Base-by-base conservation (phyloP, 2,113 vertebrate genomes). In the Calidris pugnax region DNA sequence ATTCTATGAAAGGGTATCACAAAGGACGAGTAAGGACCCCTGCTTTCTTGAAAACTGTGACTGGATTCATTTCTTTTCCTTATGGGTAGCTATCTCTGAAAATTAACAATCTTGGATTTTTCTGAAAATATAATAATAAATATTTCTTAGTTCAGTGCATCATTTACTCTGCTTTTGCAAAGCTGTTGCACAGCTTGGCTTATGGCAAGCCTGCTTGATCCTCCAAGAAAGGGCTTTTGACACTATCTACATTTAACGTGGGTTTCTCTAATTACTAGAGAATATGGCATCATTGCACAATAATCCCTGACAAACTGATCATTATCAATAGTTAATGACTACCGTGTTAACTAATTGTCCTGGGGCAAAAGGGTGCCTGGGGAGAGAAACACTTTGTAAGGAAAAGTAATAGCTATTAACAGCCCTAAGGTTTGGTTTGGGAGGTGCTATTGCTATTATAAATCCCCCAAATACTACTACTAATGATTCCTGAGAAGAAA, bases 291-390 rank as follows among this genome's bases (percentile, higher is more conserved):
- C 71, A 59, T 23, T 75, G 24, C 10, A 93, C 89, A 95, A 68
- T 94, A 97, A 94, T 79, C 82, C 75, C 93, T 95, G 95, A 98
- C 85, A 95, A 97, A 98, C 62, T 79, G 97, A 97, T 98, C 94
- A 69, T 98, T 97, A 97, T 94, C 95, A 71, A 93, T 86, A 95
- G 96, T 92, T 98, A 98, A 98, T 6, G 63, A 97, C 90, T 90
- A 60, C 96, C 91, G 94, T 94, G 87, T 87, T 94, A 94, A 93
- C 93, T 96, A 97, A 98, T 93, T 93, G 90, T 89, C 90, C 59
- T 35, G 28, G 88, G 92, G 91, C 94, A 91, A 73, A 48, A 71
- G 41, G 7, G 22, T 73, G 68, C 30, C 59, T 73, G 67, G 76
- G 69, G 50, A 89, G 57, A 82, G 72, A 93, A 62, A 67, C 63